Evolutionary conservation across 2,888 invertebrate species (phyloP), one percentile per base, ranked within the genome.

Genomic region (Nemoura dubitans): DNA sequence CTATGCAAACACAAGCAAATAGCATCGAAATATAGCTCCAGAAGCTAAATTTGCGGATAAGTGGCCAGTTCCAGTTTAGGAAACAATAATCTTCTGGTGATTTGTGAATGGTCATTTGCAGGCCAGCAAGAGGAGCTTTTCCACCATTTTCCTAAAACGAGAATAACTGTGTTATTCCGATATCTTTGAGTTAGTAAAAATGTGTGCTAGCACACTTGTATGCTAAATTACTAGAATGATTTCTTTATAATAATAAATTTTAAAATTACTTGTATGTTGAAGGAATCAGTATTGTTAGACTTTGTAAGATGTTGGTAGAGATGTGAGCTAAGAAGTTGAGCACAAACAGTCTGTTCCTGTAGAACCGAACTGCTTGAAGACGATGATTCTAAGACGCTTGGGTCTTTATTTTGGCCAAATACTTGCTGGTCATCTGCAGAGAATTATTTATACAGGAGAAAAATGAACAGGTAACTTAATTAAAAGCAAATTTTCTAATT

Each of bases 31-130:
- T 92, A 86, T 96, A 94, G n/a, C 95, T 91, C 94, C 96, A 96
- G 86, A 96, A 93, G 85, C 96, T 94, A 80, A 94, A 92, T 90
- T 95, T 95, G 87, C 97, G 93, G 88, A 97, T 96, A 0, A 96
- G 89, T 2, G 94, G 94, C 97, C 97, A 97, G 90, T 97, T 97
- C 97, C 97, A 97, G 86, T 92, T 92, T 91, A 93, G 93, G 93
- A 96, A 91, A 93, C 95, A 90, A 88, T 92, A 92, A 89, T 92
- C 91, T 88, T 91, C 91, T 0, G 92, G 91, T 0, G 92, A 90
- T 83, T 92, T 92, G 2, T 91, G 92, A 26, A 91, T 91, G 78
- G 91, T 90, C 86, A 92, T 87, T 85, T 92, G 91, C 36, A 92
- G 91, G n/a, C 91, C 91, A 88, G 91, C 91, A 83, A 92, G 90